These are phyloP conservation scores for Biston betularia DNA, from an alignment of 2,888 invertebrate genomes.

Conservation along the genomic window DNA sequence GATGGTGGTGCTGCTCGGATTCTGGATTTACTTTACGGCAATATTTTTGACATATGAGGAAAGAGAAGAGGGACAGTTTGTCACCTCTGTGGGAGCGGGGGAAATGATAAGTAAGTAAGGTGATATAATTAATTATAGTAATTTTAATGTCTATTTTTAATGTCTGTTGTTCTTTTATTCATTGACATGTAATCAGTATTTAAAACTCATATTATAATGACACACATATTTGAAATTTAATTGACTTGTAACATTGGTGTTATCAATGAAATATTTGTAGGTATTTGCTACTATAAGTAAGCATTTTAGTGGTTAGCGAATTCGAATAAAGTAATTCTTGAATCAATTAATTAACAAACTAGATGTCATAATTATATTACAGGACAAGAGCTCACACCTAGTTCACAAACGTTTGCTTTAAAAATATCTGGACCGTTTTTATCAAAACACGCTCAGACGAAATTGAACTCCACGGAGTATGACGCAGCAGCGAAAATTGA, in stretches of 20 bases:
- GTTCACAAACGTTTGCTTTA: conserved; percentile 29
- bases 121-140: neutral
- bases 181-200: too few relatives aligned
- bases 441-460: conserved; percentile 55
- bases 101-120: conserved; percentile 64
- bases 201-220: too few relatives aligned
- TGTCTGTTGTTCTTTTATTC: too few relatives aligned
- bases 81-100: conserved; percentile 83
- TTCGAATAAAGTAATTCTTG: too few relatives aligned
- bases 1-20: conserved; percentile 80
- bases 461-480: conserved; percentile 54
- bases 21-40: conserved; percentile 88
- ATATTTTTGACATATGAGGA: conserved; percentile 88
- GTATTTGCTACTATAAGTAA: too few relatives aligned
- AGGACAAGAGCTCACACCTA: conserved; percentile 39
- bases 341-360: too few relatives aligned
- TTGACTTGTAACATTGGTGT: too few relatives aligned
- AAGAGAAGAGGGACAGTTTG: conserved; percentile 82
- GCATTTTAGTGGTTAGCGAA: too few relatives aligned
- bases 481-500: conserved; percentile 43
- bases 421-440: conserved; percentile 57
- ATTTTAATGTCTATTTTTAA: too few relatives aligned
- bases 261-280: too few relatives aligned
- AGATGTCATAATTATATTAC: conserved; percentile 18
- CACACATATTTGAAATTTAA: too few relatives aligned